These are phyloP conservation scores for Odontomyia ornata DNA, from an alignment of 2,888 invertebrate genomes.

Conservation along the genomic window DNA sequence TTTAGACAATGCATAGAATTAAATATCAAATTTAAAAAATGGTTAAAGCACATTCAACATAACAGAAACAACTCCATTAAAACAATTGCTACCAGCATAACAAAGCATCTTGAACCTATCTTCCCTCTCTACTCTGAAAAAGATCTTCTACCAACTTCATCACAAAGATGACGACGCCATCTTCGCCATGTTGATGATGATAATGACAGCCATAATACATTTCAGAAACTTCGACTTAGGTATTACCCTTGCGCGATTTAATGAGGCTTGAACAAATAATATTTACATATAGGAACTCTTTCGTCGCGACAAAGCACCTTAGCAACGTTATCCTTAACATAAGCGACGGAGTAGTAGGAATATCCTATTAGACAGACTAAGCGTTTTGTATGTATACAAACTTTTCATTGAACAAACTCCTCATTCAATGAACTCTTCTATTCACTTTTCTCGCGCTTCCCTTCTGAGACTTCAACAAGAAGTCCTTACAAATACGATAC, in stretches of 20 bases:
- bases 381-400: background rate
- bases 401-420: background rate
- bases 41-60: too few relatives aligned
- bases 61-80: too few relatives aligned
- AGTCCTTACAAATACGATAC: background rate
- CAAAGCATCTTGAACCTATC: too few relatives aligned
- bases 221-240: background rate
- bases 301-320: background rate
- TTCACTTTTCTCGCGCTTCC: background rate
- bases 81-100: too few relatives aligned
- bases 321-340: background rate
- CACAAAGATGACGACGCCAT: background rate
- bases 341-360: background rate
- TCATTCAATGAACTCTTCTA: background rate
- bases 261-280: constrained; percentile 31
- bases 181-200: too few relatives aligned
- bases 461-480: too few relatives aligned
- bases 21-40: too few relatives aligned
- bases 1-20: too few relatives aligned
- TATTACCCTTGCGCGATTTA: constrained; percentile 30
- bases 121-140: too few relatives aligned
- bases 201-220: background rate
- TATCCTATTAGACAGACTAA: too few relatives aligned
- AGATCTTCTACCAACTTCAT: too few relatives aligned
- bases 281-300: background rate